Conservation (phyloP, 2,888 invertebrate species). For the Lycia hirtaria region DNA sequence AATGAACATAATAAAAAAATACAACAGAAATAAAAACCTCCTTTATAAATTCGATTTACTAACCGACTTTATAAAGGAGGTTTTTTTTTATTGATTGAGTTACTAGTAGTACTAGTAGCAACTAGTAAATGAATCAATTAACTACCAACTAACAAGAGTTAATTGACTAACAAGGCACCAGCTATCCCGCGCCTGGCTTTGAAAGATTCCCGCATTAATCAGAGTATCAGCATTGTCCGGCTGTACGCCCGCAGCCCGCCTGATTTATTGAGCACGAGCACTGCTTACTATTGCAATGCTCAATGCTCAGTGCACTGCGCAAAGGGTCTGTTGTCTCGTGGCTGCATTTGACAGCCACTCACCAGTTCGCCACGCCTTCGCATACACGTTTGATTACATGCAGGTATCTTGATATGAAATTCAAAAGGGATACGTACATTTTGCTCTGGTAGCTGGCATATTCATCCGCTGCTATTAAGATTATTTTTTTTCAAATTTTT, state of each 20-base stretch:
- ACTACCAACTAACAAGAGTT: neutral
- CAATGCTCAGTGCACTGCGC: slow-evolving; percentile 4
- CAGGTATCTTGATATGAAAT: neutral
- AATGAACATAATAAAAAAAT: too few relatives aligned
- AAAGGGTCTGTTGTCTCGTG: slow-evolving; percentile 11
- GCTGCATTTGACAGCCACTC: slow-evolving; percentile 9
- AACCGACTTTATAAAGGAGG: too few relatives aligned
- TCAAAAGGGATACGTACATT: neutral
- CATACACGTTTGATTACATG: neutral
- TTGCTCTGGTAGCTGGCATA: too few relatives aligned
- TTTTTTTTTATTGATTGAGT: too few relatives aligned
- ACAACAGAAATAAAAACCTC: too few relatives aligned
- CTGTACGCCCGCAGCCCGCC: slow-evolving; percentile 1
- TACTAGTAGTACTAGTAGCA: too few relatives aligned
- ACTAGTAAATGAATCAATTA: too few relatives aligned
- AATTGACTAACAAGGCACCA: neutral
- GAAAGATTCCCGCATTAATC: slow-evolving; percentile 23
- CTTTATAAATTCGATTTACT: too few relatives aligned
- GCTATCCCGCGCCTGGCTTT: slow-evolving; percentile 2
- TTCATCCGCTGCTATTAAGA: too few relatives aligned
- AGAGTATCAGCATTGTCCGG: slow-evolving; percentile 20
- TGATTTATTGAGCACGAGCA: slow-evolving; percentile 19
- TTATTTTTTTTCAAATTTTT: too few relatives aligned
- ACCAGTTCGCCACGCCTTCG: slow-evolving; percentile 10
- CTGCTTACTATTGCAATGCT: slow-evolving; percentile 7